Percentiles rank a stretch among this genome's conserved stretches.
Evolutionary conservation across 2,888 invertebrate species (phyloP).

Genomic region (Imbricaverruca yamaguchii): DNA sequence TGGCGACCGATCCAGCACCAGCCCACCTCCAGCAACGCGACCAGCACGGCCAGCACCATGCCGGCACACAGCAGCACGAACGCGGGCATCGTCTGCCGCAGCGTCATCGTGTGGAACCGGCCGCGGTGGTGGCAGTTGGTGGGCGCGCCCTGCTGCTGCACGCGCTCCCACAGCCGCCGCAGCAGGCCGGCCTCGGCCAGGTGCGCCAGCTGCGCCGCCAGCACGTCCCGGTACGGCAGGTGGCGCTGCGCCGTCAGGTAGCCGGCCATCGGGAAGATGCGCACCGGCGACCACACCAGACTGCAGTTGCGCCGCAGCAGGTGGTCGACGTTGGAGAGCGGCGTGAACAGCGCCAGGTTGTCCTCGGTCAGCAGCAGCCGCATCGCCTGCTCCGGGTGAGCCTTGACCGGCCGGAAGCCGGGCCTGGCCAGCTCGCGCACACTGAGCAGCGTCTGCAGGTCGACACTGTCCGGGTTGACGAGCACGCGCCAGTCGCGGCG

Average conservation of each 20-base stretch:
- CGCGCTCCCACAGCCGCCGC: not conserved
- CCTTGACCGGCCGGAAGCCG: not conserved
- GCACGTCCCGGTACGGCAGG: not conserved
- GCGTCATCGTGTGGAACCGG: not conserved
- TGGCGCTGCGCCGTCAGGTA: not conserved
- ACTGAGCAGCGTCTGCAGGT: not conserved
- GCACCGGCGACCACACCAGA: not conserved
- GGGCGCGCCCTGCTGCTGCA: not conserved
- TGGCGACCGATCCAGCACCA: no score
- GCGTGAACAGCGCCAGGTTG: not conserved
- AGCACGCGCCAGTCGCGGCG: not conserved
- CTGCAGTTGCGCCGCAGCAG: not conserved
- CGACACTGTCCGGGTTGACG: not conserved
- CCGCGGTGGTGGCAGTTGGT: not conserved
- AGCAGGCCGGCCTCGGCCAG: slow-evolving; percentile 18
- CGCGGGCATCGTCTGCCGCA: not conserved
- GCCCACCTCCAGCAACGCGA: not conserved
- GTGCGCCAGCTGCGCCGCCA: not conserved
- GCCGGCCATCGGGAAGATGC: not conserved
- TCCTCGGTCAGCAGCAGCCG: not conserved
- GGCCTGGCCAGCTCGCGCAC: not conserved
- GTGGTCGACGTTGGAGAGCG: not conserved
- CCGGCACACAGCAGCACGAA: not conserved
- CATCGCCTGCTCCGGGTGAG: not conserved
- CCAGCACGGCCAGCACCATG: not conserved